phyloP scores from a whole-genome alignment of 2,888 invertebrate species.

The Charanyca ferruginea region DNA sequence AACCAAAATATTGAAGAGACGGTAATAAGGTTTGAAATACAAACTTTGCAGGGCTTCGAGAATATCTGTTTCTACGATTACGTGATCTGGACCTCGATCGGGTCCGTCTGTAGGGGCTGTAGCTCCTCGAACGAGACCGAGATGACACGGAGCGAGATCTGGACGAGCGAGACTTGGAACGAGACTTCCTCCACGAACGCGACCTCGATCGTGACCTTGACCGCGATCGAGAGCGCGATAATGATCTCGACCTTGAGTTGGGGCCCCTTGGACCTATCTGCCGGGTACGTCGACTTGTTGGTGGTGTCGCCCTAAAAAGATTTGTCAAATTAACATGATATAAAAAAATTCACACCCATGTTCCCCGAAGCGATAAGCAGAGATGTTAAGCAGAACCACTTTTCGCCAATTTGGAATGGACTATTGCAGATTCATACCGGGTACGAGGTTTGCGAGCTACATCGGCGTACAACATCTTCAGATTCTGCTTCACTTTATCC shows the following conservation, averaged over 20 bases:
- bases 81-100: slow-evolving; percentile 74
- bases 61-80: slow-evolving; percentile 77
- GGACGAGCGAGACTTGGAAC: slow-evolving; percentile 70
- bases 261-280: slow-evolving; percentile 81
- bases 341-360: no score
- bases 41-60: slow-evolving; percentile 84
- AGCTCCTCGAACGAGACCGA: slow-evolving; percentile 75
- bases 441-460: slow-evolving; percentile 78
- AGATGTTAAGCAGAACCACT: background rate
- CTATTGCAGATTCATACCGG: slow-evolving; percentile 69
- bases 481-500: slow-evolving; percentile 85
- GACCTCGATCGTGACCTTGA: slow-evolving; percentile 71
- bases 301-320: slow-evolving; percentile 38
- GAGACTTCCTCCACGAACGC: slow-evolving; percentile 75
- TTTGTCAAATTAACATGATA: background rate
- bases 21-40: slow-evolving; percentile 69
- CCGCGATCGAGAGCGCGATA: slow-evolving; percentile 70
- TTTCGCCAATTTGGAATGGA: background rate
- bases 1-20: slow-evolving; percentile 20
- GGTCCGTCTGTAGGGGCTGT: slow-evolving; percentile 79
- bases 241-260: slow-evolving; percentile 73
- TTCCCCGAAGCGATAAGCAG: background rate
- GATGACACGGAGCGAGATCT: slow-evolving; percentile 75
- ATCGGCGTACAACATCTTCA: slow-evolving; percentile 85
- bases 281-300: slow-evolving; percentile 69